Evolutionary conservation across 2,113 vertebrate genomes (phyloP).

Genomic region (Lagenorhynchus albirostris): DNA sequence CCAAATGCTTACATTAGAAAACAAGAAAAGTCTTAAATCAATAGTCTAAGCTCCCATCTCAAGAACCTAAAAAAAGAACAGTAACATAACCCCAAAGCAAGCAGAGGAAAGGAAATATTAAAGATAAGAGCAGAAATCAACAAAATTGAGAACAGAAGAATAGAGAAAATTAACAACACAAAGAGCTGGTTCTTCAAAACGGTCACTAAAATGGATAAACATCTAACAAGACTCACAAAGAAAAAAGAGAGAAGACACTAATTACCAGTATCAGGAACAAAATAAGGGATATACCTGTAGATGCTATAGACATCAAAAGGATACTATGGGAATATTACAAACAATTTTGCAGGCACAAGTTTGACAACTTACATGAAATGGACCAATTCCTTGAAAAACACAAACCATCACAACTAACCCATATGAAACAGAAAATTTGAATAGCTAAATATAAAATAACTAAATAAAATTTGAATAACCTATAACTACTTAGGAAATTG

Average conservation of each 20-base stretch:
- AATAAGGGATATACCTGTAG: background rate
- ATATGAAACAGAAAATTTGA: background rate
- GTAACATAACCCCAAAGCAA: background rate
- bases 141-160: slow-evolving; percentile 19
- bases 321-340: background rate
- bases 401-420: background rate
- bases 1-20: slow-evolving; percentile 15
- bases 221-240: background rate
- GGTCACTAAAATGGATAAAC: background rate
- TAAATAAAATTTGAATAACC: background rate
- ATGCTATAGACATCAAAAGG: background rate
- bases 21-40: background rate
- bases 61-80: background rate
- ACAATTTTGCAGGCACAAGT: background rate
- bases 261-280: slow-evolving; percentile 8
- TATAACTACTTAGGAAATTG: background rate
- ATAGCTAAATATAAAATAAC: background rate
- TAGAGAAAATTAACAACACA: slow-evolving; percentile 25
- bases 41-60: background rate
- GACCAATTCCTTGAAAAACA: background rate
- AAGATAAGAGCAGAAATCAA: background rate
- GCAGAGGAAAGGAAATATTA: background rate
- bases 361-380: background rate
- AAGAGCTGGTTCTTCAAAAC: background rate
- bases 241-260: background rate